phyloP scores from a whole-genome alignment of 2,797 vertebrate species.

The Phataginus tricuspis region DNA sequence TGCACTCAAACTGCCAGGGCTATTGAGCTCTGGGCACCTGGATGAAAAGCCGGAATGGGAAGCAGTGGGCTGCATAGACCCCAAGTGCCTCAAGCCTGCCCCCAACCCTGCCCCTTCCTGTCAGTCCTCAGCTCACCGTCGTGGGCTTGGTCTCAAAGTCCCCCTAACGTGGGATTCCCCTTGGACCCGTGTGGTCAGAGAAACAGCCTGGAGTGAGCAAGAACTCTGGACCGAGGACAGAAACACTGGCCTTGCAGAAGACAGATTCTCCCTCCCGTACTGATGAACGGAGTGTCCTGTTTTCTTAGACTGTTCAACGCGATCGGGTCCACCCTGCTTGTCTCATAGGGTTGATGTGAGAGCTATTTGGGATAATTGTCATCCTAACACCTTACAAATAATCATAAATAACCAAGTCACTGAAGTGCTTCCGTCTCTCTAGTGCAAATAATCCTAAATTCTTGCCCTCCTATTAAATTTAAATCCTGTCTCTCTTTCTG shows the following conservation, averaged over 20 bases:
- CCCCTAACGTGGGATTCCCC: neutral
- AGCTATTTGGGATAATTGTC: neutral
- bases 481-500: neutral
- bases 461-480: neutral
- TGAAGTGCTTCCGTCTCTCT: neutral
- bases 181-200: neutral
- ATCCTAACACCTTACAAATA: neutral
- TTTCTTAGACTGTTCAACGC: neutral
- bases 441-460: neutral
- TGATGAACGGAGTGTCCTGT: neutral
- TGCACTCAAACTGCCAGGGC: neutral
- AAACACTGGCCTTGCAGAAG: neutral
- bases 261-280: neutral
- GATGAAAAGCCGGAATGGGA: neutral
- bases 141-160: neutral
- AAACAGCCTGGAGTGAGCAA: neutral
- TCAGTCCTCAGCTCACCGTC: neutral
- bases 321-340: neutral
- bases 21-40: neutral
- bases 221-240: neutral
- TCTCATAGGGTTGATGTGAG: neutral
- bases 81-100: neutral
- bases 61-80: neutral
- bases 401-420: neutral
- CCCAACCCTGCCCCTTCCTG: neutral